Base-by-base conservation (phyloP, 2,888 invertebrate species). In the Cephus runcator region DNA sequence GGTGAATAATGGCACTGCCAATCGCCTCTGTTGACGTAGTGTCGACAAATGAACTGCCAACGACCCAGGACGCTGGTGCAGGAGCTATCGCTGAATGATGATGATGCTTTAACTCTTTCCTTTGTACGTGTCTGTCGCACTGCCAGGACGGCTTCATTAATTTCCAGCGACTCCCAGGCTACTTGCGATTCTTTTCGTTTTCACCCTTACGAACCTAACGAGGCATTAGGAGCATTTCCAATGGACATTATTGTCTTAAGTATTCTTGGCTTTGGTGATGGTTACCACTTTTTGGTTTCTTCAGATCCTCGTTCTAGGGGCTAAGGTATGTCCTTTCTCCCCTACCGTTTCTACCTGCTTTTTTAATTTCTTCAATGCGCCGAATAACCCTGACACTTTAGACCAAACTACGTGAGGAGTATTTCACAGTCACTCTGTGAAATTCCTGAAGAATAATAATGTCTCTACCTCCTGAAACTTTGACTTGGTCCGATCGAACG, bases 1-100 rank as follows among this genome's bases (percentile, higher is more conserved):
- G 91, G 91, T 91, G 90, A 91, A 90, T 91, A 91, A 91, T 86
- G 91, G 90, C 85, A 88, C 87, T 85, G 84, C 87, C 83, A 89
- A 90, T 87, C 89, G 86, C 83, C 86, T 88, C 86, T 89, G 87
- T 89, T 91, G 88, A 90, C 86, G 84, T 83, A 87, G 23, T 1
- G 15, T 6, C 15, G 40, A 40, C 40, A 1, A 75, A 40, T 31
- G n/a, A 30, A n/a, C 15, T 69, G 34, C 36, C 69, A 12, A 40
- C 23, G 40, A 40, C 1, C 40, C 40, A 40, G 40, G 40, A 40
- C 1, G 2, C 23, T 15, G 56, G 23, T 56, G 56, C 23, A 86
- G 80, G 84, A 87, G 81, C 81, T 88, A 82, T 85, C 87, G 86
- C 87, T 86, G 83, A 83, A 87, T 86, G 83, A 83, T 81, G 79